These are phyloP conservation scores for Hippoglossus stenolepis DNA, from an alignment of 2,113 vertebrate genomes.

Conservation along the genomic window DNA sequence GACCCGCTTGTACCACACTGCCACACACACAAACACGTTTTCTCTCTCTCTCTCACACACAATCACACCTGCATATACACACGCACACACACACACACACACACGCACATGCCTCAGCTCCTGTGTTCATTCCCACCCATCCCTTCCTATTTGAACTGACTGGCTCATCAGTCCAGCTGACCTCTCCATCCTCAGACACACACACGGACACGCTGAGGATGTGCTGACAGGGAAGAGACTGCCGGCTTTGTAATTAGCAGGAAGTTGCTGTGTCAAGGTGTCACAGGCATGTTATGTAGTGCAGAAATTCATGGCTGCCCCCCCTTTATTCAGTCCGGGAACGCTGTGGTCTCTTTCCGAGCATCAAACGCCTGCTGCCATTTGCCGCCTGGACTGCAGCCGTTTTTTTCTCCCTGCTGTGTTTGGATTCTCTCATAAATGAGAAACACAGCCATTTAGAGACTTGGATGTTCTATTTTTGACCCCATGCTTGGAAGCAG, in stretches of 20 bases:
- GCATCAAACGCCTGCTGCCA: conserved; percentile 51
- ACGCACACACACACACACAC: conserved; percentile 2
- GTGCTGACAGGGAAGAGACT: conserved; percentile 69
- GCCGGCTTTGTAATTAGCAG: conserved; percentile 73
- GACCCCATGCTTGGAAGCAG: conserved; percentile 46
- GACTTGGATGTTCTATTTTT: conserved; percentile 51
- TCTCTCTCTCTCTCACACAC: conserved; percentile 9
- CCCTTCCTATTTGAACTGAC: conserved; percentile 68
- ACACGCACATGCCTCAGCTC: conserved; percentile 7
- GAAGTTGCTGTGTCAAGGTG: conserved; percentile 77
- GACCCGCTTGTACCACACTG: conserved; percentile 33
- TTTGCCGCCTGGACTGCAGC: conserved; percentile 31
- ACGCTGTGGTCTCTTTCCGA: conserved; percentile 62
- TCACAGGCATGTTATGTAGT: conserved; percentile 61
- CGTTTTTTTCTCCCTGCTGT: conserved; percentile 42
- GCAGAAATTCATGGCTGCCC: conserved; percentile 30
- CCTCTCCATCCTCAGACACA: conserved; percentile 46
- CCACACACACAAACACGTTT: conserved; percentile 22
- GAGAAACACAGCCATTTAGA: conserved; percentile 51
- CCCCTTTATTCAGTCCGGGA: conserved; percentile 35
- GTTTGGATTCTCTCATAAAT: conserved; percentile 56
- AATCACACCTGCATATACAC: conserved; percentile 9
- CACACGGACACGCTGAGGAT: conserved; percentile 59
- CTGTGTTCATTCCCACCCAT: conserved; percentile 70
- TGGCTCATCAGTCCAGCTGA: conserved; percentile 62